phyloP scores from a whole-genome alignment of 1,140 invertebrate species.

The Ooceraea biroi region DNA sequence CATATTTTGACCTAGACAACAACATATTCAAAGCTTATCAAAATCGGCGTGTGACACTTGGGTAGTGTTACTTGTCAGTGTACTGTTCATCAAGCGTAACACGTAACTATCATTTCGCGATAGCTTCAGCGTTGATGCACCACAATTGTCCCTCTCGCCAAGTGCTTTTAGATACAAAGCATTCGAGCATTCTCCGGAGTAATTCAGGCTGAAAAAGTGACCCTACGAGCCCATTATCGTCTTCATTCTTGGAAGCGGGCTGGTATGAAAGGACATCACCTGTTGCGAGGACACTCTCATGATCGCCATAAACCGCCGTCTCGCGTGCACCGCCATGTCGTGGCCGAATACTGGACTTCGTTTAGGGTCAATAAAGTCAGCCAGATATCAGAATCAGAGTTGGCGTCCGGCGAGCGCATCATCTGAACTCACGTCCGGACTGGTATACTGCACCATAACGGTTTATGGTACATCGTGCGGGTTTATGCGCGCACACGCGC shows the following conservation, averaged over 20 bases:
- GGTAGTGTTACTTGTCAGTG: too few relatives aligned
- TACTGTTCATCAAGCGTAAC: neutral
- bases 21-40: too few relatives aligned
- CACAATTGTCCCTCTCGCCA: too few relatives aligned
- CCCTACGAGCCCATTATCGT: neutral
- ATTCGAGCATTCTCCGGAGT: neutral
- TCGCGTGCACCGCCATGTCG: neutral
- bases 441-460: constrained; percentile 68
- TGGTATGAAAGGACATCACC: constrained; percentile 8
- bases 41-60: too few relatives aligned
- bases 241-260: neutral
- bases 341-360: constrained; percentile 11
- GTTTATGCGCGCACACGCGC: constrained; percentile 46
- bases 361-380: constrained; percentile 73
- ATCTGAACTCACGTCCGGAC: constrained; percentile 51
- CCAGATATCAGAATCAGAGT: constrained; percentile 64
- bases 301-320: constrained; percentile 8
- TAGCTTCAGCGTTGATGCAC: too few relatives aligned
- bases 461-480: constrained; percentile 68
- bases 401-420: constrained; percentile 61
- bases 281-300: constrained; percentile 33
- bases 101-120: neutral
- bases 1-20: too few relatives aligned
- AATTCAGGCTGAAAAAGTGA: constrained; percentile 2
- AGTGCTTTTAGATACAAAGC: neutral